phyloP scores from a whole-genome alignment of 2,113 vertebrate genomes.

The Bolborhynchus lineola region DNA sequence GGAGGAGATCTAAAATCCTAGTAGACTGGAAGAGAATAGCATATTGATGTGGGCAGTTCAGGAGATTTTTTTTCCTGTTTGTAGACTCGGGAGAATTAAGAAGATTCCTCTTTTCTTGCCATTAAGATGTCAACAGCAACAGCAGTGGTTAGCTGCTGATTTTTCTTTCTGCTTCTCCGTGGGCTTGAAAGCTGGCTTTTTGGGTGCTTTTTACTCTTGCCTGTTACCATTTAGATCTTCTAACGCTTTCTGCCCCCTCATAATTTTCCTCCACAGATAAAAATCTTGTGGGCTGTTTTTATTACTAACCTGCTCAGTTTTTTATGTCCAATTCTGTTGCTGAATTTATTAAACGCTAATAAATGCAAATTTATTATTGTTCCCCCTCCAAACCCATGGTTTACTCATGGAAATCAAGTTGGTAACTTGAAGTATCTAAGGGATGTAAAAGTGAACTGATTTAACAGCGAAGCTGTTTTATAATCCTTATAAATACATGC shows the following conservation, averaged over 20 bases:
- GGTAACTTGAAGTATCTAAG: slow-evolving; percentile 35
- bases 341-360: slow-evolving; percentile 39
- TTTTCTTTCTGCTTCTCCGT: background rate
- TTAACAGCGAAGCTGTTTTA: background rate
- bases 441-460: slow-evolving; percentile 11
- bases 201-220: slow-evolving; percentile 4
- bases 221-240: background rate
- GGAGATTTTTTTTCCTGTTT: background rate
- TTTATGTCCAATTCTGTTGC: slow-evolving; percentile 24
- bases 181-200: background rate
- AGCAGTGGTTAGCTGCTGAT: background rate
- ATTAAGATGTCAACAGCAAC: background rate
- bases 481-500: background rate
- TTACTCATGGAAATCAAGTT: slow-evolving; percentile 47
- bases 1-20: background rate
- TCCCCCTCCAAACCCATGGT: background rate
- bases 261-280: slow-evolving; percentile 16
- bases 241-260: slow-evolving; percentile 24
- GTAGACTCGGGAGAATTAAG: background rate
- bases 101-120: background rate
- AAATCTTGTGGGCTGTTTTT: slow-evolving; percentile 43
- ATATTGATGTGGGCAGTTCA: background rate
- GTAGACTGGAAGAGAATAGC: background rate
- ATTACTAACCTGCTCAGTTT: slow-evolving; percentile 28
- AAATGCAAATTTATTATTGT: slow-evolving; percentile 57